Percentiles rank a stretch among this genome's conserved stretches.
These are phyloP conservation scores for Mylabris phalerata DNA, from an alignment of 1,140 invertebrate species.

Conservation along the genomic window DNA sequence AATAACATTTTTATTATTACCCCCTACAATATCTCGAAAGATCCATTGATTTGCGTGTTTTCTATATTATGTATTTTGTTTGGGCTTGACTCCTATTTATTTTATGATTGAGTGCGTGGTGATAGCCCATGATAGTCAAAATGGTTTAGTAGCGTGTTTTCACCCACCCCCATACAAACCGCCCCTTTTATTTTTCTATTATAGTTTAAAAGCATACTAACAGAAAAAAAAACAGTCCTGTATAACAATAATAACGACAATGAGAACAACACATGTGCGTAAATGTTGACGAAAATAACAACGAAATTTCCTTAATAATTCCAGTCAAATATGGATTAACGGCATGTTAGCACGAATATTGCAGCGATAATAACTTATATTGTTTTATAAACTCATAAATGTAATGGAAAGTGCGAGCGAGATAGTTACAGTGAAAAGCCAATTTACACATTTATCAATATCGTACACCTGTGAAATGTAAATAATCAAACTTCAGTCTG, in stretches of 20 bases:
- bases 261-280: constrained; percentile 5
- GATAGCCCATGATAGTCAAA: constrained; percentile 15
- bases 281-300: constrained; percentile 8
- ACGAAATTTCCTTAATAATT: constrained; percentile 14
- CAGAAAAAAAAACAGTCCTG: too few species aligned
- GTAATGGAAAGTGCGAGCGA: constrained; percentile 4
- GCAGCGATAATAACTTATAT: constrained; percentile 14
- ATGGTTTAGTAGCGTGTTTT: constrained; percentile 12
- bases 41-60: constrained; percentile 6
- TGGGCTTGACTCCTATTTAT: constrained; percentile 10
- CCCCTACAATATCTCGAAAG: too few species aligned
- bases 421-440: neutral
- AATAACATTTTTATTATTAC: too few species aligned
- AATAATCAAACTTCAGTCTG: constrained; percentile 7
- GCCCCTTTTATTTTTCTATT: too few species aligned
- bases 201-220: too few species aligned
- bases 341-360: constrained; percentile 11
- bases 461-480: constrained; percentile 4
- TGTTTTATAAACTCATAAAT: constrained; percentile 16
- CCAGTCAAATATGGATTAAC: constrained; percentile 7
- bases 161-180: too few species aligned
- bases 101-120: constrained; percentile 17
- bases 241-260: too few species aligned
- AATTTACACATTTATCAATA: constrained; percentile 13
- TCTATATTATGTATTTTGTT: neutral